phyloP scores from a whole-genome alignment of 2,797 vertebrate species.

The Aotus griseimembra region DNA sequence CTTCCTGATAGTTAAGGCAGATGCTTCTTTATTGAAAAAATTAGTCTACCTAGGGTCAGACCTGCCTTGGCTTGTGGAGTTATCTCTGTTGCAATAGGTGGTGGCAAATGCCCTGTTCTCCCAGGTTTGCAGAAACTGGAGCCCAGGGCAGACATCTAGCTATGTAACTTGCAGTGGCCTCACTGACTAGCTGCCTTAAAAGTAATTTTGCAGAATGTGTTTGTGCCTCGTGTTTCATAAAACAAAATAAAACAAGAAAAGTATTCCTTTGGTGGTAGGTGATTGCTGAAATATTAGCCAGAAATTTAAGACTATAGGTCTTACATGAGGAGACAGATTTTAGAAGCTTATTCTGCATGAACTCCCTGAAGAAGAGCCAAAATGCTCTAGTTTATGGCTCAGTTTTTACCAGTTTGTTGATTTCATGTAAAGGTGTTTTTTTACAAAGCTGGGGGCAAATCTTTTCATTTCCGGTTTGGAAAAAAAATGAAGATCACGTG shows the following conservation, averaged over 20 bases:
- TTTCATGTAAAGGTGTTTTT: conserved; percentile 2
- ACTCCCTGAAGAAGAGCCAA: neutral
- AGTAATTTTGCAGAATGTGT: conserved; percentile 44
- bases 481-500: neutral
- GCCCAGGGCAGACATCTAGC: conserved; percentile 33
- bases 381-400: neutral
- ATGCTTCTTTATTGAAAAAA: conserved; percentile 18
- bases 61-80: neutral
- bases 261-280: conserved; percentile 49
- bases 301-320: conserved; percentile 29
- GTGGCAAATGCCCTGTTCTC: neutral
- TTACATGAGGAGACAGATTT: neutral
- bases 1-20: conserved; percentile 27
- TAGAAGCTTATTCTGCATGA: conserved; percentile 17
- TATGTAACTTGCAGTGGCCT: conserved; percentile 35
- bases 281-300: conserved; percentile 64
- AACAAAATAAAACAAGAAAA: conserved; percentile 58
- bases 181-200: conserved; percentile 46
- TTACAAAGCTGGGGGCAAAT: neutral
- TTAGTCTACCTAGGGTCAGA: neutral
- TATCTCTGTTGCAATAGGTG: neutral
- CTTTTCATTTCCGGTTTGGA: conserved; percentile 5
- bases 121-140: conserved; percentile 26
- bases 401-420: neutral
- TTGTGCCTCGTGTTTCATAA: conserved; percentile 60